phyloP scores from a whole-genome alignment of 2,888 invertebrate genomes.

The Drosophila neutralis region DNA sequence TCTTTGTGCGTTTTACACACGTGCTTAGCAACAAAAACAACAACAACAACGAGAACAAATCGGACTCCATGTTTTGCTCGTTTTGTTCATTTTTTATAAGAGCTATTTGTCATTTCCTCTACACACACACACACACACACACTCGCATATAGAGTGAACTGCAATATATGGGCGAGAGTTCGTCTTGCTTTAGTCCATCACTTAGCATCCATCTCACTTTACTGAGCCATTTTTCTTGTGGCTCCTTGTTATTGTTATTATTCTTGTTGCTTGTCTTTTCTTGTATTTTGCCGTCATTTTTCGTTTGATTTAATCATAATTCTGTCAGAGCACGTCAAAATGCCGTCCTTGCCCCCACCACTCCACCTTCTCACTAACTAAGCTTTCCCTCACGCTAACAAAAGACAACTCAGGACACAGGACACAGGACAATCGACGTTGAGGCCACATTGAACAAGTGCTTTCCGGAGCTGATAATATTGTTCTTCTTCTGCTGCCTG shows the following conservation, averaged over 20 bases:
- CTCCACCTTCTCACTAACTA: neutral
- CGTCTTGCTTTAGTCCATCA: conserved; percentile 25
- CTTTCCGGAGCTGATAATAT: conserved; percentile 39
- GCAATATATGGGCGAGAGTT: conserved; percentile 5
- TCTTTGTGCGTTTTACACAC: conserved; percentile 2
- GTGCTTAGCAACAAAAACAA: conserved; percentile 5
- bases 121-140: no score
- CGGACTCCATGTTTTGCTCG: conserved; percentile 1
- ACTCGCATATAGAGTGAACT: neutral
- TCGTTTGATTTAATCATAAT: conserved; percentile 65
- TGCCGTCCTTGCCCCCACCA: neutral
- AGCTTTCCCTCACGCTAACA: neutral
- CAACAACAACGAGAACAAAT: conserved; percentile 7
- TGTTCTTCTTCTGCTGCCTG: conserved; percentile 10
- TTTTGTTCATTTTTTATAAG: conserved; percentile 49
- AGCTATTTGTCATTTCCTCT: conserved; percentile 35
- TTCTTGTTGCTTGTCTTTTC: conserved; percentile 8
- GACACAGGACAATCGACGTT: conserved; percentile 31
- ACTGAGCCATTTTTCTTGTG: conserved; percentile 39
- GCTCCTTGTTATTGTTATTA: conserved; percentile 23
- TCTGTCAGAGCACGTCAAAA: conserved; percentile 39
- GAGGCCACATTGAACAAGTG: conserved; percentile 53
- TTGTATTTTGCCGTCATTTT: conserved; percentile 38
- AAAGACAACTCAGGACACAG: neutral
- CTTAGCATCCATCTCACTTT: conserved; percentile 39